Percentiles rank a stretch among this genome's conserved stretches.
These are phyloP conservation scores for Sphaeridia pumilis DNA, from an alignment of 2,888 invertebrate species.

Conservation along the genomic window DNA sequence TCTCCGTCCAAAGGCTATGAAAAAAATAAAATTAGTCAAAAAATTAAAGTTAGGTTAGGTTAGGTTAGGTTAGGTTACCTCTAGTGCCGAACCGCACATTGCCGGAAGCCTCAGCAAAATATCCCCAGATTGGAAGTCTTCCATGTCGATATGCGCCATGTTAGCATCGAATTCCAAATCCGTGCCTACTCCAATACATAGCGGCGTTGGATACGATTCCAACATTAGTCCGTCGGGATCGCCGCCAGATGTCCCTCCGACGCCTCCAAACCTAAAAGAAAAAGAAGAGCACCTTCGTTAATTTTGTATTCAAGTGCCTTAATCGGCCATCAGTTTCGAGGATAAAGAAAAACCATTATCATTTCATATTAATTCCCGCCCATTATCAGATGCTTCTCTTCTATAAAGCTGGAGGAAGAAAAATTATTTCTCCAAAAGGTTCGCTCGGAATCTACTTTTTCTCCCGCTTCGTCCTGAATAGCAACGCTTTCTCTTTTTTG, in stretches of 20 bases:
- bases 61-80: slow-evolving; percentile 38
- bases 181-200: slow-evolving; percentile 18
- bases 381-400: too few species aligned
- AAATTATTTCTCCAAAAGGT: too few species aligned
- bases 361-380: too few species aligned
- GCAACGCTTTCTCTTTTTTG: too few species aligned
- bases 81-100: slow-evolving; percentile 47
- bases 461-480: too few species aligned
- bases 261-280: not conserved
- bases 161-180: slow-evolving; percentile 61
- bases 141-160: slow-evolving; percentile 89
- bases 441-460: too few species aligned
- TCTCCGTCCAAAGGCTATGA: slow-evolving; percentile 52
- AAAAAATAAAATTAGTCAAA: not conserved
- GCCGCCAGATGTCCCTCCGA: not conserved
- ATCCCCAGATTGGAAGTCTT: slow-evolving; percentile 81
- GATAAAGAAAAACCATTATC: too few species aligned
- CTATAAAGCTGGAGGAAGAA: too few species aligned
- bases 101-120: slow-evolving; percentile 63
- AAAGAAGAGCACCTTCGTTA: too few species aligned
- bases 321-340: too few species aligned
- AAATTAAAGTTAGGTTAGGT: not conserved
- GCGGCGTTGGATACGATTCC: slow-evolving; percentile 14
- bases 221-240: not conserved
- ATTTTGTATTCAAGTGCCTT: too few species aligned